Base-by-base conservation (phyloP, 2,888 invertebrate genomes). In the Resseliella maxima region DNA sequence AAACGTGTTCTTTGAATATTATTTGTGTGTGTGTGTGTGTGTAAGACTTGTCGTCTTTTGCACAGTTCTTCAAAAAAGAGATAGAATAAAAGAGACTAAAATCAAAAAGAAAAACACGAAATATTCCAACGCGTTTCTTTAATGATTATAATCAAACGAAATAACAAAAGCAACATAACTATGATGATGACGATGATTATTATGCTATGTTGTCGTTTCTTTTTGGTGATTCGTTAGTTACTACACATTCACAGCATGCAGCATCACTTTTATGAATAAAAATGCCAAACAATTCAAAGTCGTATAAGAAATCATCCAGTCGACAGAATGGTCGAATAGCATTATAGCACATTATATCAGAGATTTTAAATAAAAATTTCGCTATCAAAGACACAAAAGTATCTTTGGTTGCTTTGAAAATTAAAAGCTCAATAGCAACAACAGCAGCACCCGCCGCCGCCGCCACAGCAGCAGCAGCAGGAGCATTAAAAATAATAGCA, bases 231-330 rank as follows among this genome's bases (percentile, higher is more conserved):
- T 10, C 2, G 72, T n/a, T 35, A 72, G 31, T 72, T 31, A 72
- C 72, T 72, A 72, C 72, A 72, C 72, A 72, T 72, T 72, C 72
- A 35, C 72, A 72, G 72, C 72, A 72, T 72, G 72, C 31, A 72
- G 31, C 72, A 72, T 72, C 72, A 72, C 72, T 72, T 72, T 72
- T 35, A 10, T 31, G 72, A 31, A 31, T 31, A 59, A 59, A 6
- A 59, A 59, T 24, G 3, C 24, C 59, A 3, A 59, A 10, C 24
- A 6, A 24, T 24, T 24, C 18, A 24, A n/a, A 59, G 3, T 59
- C 24, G 59, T n/a, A 24, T 59, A n/a, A 59, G n/a, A n/a, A 59
- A 50, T 10, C 50, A 59, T 31, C 72, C 72, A 72, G n/a, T 59
- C 59, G 31, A 72, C 35, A 72, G n/a, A n/a, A 27, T 31, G 31